These are phyloP conservation scores for Bungarus multicinctus DNA, from an alignment of 2,113 vertebrate genomes.

Conservation along the genomic window DNA sequence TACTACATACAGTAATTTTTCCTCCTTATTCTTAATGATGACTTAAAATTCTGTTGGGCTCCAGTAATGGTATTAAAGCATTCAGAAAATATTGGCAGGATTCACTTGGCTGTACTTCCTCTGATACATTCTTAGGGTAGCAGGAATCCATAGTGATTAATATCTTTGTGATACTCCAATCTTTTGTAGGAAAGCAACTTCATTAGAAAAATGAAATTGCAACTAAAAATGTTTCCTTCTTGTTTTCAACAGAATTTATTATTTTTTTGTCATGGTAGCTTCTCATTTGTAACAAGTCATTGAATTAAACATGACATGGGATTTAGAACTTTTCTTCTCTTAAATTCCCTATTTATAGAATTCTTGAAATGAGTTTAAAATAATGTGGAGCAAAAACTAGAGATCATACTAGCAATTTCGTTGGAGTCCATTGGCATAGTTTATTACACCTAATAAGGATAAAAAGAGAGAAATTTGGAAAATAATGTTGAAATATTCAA, in stretches of 20 bases:
- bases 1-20: conserved; percentile 5
- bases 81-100: not conserved
- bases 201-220: conserved; percentile 13
- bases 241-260: not conserved
- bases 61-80: not conserved
- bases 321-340: not conserved
- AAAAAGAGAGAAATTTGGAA: not conserved
- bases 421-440: not conserved
- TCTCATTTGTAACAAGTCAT: not conserved
- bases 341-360: not conserved
- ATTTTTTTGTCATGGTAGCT: not conserved
- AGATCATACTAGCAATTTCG: not conserved
- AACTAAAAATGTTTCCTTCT: not conserved
- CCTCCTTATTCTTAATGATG: not conserved
- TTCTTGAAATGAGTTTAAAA: not conserved
- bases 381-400: not conserved
- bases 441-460: not conserved
- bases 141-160: not conserved
- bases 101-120: not conserved
- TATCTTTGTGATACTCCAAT: not conserved
- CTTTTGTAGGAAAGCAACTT: not conserved
- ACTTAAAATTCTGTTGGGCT: conserved; percentile 5
- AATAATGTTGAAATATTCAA: not conserved
- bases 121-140: not conserved
- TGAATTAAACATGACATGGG: not conserved